A percentile compares a stretch with the other conserved stretches of the same genome.
phyloP scores from a whole-genome alignment of 2,797 vertebrate genomes.

The Tokudaia muenninki region DNA sequence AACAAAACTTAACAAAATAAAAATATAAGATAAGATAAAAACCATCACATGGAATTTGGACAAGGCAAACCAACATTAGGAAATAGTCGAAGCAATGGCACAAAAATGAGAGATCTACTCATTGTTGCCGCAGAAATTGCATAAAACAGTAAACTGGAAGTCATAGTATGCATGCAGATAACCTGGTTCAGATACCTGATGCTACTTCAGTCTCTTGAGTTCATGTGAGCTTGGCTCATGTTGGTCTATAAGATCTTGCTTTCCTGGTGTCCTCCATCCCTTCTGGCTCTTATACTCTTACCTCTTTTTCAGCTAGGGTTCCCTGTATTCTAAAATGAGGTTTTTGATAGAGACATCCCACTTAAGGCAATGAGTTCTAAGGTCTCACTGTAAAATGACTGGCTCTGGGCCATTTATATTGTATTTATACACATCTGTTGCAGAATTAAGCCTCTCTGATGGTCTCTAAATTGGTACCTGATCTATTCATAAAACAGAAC shows the following conservation, averaged over 20 bases:
- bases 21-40: background rate
- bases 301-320: background rate
- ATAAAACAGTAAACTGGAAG: background rate
- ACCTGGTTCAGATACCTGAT: background rate
- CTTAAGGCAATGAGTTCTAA: background rate
- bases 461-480: background rate
- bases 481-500: background rate
- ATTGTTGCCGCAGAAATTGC: background rate
- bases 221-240: background rate
- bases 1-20: background rate
- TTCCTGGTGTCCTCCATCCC: background rate
- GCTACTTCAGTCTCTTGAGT: background rate
- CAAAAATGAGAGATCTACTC: background rate
- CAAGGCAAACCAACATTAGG: background rate
- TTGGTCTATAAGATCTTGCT: background rate
- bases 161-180: background rate
- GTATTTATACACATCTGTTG: background rate
- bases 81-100: background rate
- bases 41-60: background rate
- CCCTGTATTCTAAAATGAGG: background rate
- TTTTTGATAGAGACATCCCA: background rate
- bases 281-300: background rate
- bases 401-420: too few relatives aligned
- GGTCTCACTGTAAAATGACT: background rate
- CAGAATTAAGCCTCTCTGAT: background rate